phyloP scores from a whole-genome alignment of 2,888 invertebrate species.

The Anthoptus insignis region DNA sequence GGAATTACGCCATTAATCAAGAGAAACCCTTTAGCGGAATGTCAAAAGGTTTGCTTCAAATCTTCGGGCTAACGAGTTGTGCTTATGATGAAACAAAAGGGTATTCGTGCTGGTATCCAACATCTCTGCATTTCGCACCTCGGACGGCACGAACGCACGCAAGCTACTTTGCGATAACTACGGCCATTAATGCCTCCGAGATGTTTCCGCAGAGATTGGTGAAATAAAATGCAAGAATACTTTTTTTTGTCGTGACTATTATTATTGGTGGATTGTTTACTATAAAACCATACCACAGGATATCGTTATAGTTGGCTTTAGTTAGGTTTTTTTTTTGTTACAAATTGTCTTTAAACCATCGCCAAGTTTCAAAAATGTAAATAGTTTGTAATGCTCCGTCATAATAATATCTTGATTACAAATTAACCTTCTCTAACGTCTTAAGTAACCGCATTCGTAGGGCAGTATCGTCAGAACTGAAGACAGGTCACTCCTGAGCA shows the following conservation, averaged over 20 bases:
- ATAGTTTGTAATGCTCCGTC: too few species aligned
- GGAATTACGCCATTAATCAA: constrained; percentile 83
- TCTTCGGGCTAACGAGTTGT: constrained; percentile 68
- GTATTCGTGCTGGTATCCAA: constrained; percentile 62
- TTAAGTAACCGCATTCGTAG: too few species aligned
- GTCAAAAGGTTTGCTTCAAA: constrained; percentile 79
- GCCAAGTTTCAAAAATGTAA: too few species aligned
- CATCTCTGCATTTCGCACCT: constrained; percentile 62
- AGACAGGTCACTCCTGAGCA: too few species aligned
- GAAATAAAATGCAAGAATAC: constrained; percentile 73
- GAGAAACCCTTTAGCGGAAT: constrained; percentile 83
- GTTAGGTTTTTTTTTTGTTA: too few species aligned
- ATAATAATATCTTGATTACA: too few species aligned
- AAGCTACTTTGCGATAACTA: constrained; percentile 67
- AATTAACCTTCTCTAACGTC: too few species aligned
- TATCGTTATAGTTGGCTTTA: too few species aligned
- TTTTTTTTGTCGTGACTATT: constrained; percentile 61
- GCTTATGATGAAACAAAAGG: constrained; percentile 78
- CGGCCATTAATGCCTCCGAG: constrained; percentile 75
- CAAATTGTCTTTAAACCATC: too few species aligned
- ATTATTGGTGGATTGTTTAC: too few species aligned
- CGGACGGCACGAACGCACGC: constrained; percentile 48
- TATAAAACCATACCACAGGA: too few species aligned
- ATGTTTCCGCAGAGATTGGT: constrained; percentile 72
- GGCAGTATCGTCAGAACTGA: too few species aligned